These are phyloP conservation scores for Phoebastria nigripes DNA, from an alignment of 2,797 vertebrate genomes.

Conservation along the genomic window DNA sequence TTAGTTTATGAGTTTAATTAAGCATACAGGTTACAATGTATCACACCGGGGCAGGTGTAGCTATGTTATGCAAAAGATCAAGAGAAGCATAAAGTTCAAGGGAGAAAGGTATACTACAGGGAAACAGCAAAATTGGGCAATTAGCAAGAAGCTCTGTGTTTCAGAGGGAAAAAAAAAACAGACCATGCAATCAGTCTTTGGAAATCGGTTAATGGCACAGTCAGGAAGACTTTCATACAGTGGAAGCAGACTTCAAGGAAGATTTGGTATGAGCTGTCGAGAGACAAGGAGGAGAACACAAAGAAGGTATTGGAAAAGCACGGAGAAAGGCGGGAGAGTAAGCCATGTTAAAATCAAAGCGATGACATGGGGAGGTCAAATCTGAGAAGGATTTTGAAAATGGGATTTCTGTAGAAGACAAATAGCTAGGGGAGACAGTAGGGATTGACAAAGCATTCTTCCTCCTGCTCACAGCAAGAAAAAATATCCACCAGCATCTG, in stretches of 20 bases:
- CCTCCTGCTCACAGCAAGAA: not conserved
- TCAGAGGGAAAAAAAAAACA: not conserved
- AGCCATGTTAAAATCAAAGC: not conserved
- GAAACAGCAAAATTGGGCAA: not conserved
- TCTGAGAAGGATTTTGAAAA: not conserved
- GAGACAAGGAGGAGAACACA: not conserved
- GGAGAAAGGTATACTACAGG: not conserved
- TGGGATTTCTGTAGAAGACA: not conserved
- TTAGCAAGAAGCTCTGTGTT: not conserved
- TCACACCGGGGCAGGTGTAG: not conserved
- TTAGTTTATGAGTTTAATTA: not conserved
- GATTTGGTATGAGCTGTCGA: not conserved
- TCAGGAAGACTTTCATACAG: not conserved
- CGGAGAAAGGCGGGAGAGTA: not conserved
- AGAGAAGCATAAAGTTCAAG: not conserved
- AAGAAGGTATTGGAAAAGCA: not conserved
- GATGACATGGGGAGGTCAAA: not conserved
- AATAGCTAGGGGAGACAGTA: not conserved
- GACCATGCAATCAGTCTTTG: not conserved
- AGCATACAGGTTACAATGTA: not conserved
- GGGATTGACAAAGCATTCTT: not conserved
- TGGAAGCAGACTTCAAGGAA: not conserved
- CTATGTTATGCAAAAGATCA: not conserved
- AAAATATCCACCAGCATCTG: not conserved
- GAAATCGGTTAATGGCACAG: not conserved